These are phyloP conservation scores for Bathynomus jamesi DNA, from an alignment of 1,140 invertebrate species.

Conservation along the genomic window DNA sequence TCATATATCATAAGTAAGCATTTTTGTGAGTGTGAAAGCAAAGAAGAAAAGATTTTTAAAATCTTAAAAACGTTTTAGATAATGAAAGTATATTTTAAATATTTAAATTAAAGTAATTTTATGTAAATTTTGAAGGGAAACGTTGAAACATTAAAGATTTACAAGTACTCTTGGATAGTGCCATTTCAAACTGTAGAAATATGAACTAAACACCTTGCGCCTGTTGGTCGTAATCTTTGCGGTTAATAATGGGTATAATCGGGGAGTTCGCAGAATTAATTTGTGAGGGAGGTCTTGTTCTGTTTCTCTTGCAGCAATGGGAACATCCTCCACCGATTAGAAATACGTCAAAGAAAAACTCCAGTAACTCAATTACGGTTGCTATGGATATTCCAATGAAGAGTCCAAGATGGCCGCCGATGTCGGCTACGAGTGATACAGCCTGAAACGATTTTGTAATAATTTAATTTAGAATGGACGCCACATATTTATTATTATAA, in stretches of 20 bases:
- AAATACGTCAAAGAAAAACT: slow-evolving; percentile 8
- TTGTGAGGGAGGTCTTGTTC: neutral
- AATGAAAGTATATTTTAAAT: no score
- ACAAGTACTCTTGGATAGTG: no score
- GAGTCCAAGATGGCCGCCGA: slow-evolving; percentile 7
- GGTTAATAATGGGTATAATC: neutral
- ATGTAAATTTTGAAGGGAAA: no score
- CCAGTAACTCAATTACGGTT: slow-evolving; percentile 7
- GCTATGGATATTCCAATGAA: slow-evolving; percentile 15
- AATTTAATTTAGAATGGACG: neutral
- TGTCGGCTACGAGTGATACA: slow-evolving; percentile 10
- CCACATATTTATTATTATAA: neutral
- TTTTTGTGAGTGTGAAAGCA: no score
- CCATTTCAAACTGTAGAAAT: no score
- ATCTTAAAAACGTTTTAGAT: no score
- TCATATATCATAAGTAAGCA: no score
- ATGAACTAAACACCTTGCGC: no score
- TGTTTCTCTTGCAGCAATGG: neutral
- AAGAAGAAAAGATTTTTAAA: no score
- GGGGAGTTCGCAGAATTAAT: neutral
- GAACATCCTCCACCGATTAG: neutral
- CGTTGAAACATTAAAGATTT: no score
- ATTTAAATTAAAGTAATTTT: no score
- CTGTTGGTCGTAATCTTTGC: neutral
- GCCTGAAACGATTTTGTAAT: neutral